Percentiles rank a stretch among this genome's conserved stretches.
Conservation (phyloP, 2,888 invertebrate genomes). For the Mimachlamys varia region DNA sequence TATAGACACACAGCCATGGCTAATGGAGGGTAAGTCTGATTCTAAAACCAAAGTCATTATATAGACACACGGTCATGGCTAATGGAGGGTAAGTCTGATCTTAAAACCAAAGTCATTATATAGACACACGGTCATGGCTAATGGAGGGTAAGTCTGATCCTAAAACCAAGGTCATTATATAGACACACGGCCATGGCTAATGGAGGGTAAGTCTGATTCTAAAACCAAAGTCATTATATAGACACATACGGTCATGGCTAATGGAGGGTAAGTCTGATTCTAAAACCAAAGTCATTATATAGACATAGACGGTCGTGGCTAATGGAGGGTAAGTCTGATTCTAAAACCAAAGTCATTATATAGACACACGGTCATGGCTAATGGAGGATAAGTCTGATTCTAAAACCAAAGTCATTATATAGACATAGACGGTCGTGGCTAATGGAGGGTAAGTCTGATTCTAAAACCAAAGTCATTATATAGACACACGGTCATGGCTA, state of each 20-base stretch:
- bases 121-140: conserved; percentile 93
- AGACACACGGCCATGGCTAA: conserved; percentile 95
- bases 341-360: conserved; percentile 93
- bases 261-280: conserved; percentile 87
- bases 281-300: conserved; percentile 93
- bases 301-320: conserved; percentile 93
- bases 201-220: conserved; percentile 85
- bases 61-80: conserved; percentile 93
- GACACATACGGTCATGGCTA: conserved; percentile 93
- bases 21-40: conserved; percentile 88
- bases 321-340: conserved; percentile 88
- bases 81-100: conserved; percentile 88
- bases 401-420: conserved; percentile 93
- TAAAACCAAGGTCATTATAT: conserved; percentile 93
- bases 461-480: conserved; percentile 93
- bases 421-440: conserved; percentile 93
- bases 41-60: conserved; percentile 92
- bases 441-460: conserved; percentile 88
- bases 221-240: conserved; percentile 94
- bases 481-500: conserved; percentile 93
- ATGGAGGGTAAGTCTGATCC: conserved; percentile 87
- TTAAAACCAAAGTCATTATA: conserved; percentile 93
- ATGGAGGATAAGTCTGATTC: conserved; percentile 87
- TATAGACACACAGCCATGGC: conserved; percentile 95
- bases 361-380: conserved; percentile 93